phyloP scores from a whole-genome alignment of 2,888 invertebrate species.

The Ichneumon xanthorius region DNA sequence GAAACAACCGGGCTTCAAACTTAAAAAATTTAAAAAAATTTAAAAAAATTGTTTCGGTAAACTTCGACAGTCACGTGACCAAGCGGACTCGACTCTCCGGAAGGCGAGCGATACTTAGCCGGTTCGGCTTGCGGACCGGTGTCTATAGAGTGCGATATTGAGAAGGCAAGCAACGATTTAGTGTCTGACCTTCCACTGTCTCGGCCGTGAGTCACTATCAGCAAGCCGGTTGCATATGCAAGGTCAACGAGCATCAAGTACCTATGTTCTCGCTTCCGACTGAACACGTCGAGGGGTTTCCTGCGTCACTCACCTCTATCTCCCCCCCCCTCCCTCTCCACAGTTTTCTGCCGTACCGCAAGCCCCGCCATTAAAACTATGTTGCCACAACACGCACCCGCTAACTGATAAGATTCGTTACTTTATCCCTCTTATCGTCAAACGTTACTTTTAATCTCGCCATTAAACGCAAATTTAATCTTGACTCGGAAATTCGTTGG shows the following conservation, averaged over 20 bases:
- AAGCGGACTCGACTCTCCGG: not conserved
- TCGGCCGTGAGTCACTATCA: constrained; percentile 30
- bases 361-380: not conserved
- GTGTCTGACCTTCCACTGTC: constrained; percentile 9
- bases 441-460: not conserved
- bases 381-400: not conserved
- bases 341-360: not conserved
- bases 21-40: too few species aligned
- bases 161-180: constrained; percentile 21
- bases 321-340: too few species aligned
- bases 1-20: too few species aligned
- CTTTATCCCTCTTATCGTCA: not conserved
- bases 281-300: constrained; percentile 10
- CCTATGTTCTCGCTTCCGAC: constrained; percentile 23
- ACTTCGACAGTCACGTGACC: too few species aligned
- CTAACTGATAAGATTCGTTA: not conserved
- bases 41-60: too few species aligned
- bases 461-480: too few species aligned
- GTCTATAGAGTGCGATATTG: constrained; percentile 1
- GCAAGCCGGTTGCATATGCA: constrained; percentile 38
- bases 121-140: not conserved
- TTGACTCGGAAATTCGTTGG: not conserved
- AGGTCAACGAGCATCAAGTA: constrained; percentile 18
- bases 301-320: not conserved
- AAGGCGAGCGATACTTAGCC: constrained; percentile 2